Base-by-base conservation (phyloP, 2,888 invertebrate species). In the Zelleria hepariella region DNA sequence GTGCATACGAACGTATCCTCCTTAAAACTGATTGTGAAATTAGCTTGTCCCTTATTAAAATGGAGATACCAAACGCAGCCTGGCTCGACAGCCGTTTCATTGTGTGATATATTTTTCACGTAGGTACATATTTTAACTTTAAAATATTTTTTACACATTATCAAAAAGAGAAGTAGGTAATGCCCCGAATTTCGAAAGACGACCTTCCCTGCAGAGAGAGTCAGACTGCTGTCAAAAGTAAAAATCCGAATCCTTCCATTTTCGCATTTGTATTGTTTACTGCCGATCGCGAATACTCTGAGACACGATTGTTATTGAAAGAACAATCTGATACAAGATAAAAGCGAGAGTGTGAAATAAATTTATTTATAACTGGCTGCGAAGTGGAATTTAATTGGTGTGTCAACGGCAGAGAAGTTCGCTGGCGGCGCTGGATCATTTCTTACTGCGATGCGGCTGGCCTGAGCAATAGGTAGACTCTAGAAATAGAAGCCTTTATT, bases 251-350 rank as follows among this genome's bases (percentile, higher is more conserved):
- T n/a, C n/a, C n/a, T n/a, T n/a, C n/a, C n/a, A n/a, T n/a, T n/a
- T n/a, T n/a, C n/a, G n/a, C n/a, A n/a, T n/a, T n/a, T n/a, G n/a
- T n/a, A n/a, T n/a, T n/a, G n/a, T n/a, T n/a, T n/a, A n/a, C n/a
- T n/a, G 32, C 32, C 32, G 72, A 75, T 73, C 77, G 75, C 71
- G 73, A 78, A 80, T 75, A 78, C 73, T 72, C 71, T 73, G 70
- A 75, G 70, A 69, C 66, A 73, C 77, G 72, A 77, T 79, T 80
- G 79, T 81, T 80, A 74, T 73, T 74, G 71, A 77, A 80, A 79
- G 77, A 80, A 85, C 80, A 83, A 82, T 67, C 64, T 69, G 80
- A 85, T 85, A 80, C 80, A 84, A 82, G 84, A 85, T 84, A 82
- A 81, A 74, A 69, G 74, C 68, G 74, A 74, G 68, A 70, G 78